Evolutionary conservation across 2,888 invertebrate species (phyloP), one percentile per base, ranked within the genome.

Genomic region (Ophion ventricosus): DNA sequence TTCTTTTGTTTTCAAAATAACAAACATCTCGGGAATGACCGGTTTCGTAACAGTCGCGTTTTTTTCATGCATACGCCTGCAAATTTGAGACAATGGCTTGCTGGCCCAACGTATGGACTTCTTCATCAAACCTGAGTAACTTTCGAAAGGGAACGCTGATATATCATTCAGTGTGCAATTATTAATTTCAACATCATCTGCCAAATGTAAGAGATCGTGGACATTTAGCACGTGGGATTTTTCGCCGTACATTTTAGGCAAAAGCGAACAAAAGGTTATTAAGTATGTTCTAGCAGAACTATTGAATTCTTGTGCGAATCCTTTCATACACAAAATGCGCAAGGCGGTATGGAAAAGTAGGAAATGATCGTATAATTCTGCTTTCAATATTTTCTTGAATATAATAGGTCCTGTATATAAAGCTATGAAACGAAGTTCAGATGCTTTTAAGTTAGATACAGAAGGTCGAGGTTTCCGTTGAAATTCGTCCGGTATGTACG

Each of bases 341-440:
- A 59, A 69, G 2, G 75, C 81, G 17, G 43, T 49, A 49, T 66
- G 72, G 61, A 86, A 76, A 0, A 84, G 49, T 56, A 85, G 43
- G 59, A 87, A 81, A 49, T 85, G 77, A 2, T 75, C 70, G 43
- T 85, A 85, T n/a, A 86, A 14, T 17, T 81, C 63, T 1, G 72
- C 54, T 0, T 23, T 11, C 8, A 87, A 43, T 57, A 85, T 54
- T 64, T 66, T 76, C 73, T 83, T 86, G 2, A 86, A 25, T 26
- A 88, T 85, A 20, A 90, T 70, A 7, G 86, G 83, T 25, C 89
- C 90, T 43, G 82, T 78, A 67, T 90, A 88, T n/a, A 86, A 79
- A 20, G 82, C 56, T 72, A 87, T 85, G 61, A 86, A 85, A 25
- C 82, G 59, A 26, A 82, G 81, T 49, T 87, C 85, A 29, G 82